phyloP scores from a whole-genome alignment of 2,113 vertebrate species.

The Sylvietta virens region DNA sequence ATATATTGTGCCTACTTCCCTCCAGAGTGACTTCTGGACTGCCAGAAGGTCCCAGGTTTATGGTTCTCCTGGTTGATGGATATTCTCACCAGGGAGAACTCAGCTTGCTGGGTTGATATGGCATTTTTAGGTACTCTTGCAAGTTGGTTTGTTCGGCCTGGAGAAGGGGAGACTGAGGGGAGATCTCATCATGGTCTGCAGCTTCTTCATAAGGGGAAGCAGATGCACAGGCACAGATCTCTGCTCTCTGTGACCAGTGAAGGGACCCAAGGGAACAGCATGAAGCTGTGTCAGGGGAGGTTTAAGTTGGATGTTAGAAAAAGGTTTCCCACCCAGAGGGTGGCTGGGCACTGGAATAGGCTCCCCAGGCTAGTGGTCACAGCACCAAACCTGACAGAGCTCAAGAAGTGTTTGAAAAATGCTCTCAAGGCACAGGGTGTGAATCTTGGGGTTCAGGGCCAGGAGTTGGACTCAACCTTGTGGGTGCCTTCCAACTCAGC shows the following conservation, averaged over 20 bases:
- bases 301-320: neutral
- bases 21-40: neutral
- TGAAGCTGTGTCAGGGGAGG: neutral
- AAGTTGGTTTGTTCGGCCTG: neutral
- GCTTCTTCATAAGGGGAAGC: neutral
- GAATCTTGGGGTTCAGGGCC: neutral
- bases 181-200: neutral
- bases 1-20: fast-evolving
- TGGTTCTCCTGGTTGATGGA: neutral
- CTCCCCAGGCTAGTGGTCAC: neutral
- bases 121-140: neutral
- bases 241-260: neutral
- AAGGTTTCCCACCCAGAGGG: neutral
- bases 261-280: neutral
- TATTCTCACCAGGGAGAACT: neutral
- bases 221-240: neutral
- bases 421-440: neutral
- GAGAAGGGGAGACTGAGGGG: neutral
- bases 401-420: neutral
- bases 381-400: neutral
- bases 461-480: neutral
- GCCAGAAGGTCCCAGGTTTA: neutral
- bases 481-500: neutral
- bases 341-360: neutral
- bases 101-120: neutral